phyloP scores from a whole-genome alignment of 1,140 invertebrate genomes.

The Gryllus bimaculatus region DNA sequence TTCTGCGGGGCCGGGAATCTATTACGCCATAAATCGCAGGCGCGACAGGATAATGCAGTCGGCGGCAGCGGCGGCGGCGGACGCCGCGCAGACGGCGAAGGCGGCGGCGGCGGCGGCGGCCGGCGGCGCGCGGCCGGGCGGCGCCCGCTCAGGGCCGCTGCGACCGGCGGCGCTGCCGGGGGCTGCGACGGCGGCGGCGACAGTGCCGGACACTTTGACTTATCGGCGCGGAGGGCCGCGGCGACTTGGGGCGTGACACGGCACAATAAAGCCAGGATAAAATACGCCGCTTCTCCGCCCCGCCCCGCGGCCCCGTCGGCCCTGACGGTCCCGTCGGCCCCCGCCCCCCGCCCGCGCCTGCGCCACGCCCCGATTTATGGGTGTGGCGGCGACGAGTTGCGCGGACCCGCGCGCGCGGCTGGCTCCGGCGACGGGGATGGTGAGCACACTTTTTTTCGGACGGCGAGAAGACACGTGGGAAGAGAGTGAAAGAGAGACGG shows the following conservation, averaged over 20 bases:
- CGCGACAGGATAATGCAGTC: slow-evolving; percentile 2
- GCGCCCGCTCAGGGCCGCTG: not conserved
- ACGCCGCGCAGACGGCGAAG: not conserved
- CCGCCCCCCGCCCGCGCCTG: not conserved
- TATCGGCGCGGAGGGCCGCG: slow-evolving; percentile 6
- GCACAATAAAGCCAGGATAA: slow-evolving; percentile 18
- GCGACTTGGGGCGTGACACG: slow-evolving; percentile 16
- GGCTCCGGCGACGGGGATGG: not conserved
- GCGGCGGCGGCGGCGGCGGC: too few species aligned
- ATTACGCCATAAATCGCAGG: not conserved
- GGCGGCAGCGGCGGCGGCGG: too few species aligned
- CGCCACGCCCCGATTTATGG: slow-evolving; percentile 7
- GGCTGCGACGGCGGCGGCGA: not conserved
- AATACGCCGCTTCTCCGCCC: slow-evolving; percentile 11
- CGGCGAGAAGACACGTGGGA: not conserved
- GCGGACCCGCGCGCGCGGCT: not conserved
- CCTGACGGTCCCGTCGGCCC: not conserved
- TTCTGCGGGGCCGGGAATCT: not conserved
- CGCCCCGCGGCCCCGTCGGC: not conserved
- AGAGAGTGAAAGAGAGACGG: too few species aligned
- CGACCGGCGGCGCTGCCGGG: too few species aligned
- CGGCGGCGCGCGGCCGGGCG: too few species aligned
- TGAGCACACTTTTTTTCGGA: not conserved
- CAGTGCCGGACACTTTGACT: slow-evolving; percentile 14
- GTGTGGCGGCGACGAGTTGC: not conserved